Conservation (phyloP, 2,113 vertebrate genomes). For the Otocyon megalotis region DNA sequence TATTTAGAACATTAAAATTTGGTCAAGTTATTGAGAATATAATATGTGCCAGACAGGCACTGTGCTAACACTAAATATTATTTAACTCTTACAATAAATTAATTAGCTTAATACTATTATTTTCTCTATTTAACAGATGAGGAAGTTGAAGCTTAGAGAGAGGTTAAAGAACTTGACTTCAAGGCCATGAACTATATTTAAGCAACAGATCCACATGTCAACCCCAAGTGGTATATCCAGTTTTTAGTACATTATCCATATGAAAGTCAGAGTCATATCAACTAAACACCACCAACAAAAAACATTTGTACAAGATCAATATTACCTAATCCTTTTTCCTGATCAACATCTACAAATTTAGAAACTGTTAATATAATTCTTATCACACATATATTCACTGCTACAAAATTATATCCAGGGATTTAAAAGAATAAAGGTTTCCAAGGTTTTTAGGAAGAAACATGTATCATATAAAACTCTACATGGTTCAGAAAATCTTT, state of each 20-base stretch:
- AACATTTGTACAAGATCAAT: background rate
- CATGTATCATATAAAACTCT: conserved; percentile 17
- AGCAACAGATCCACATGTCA: background rate
- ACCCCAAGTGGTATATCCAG: background rate
- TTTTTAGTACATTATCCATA: background rate
- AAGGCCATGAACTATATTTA: conserved; percentile 7
- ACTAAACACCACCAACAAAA: background rate
- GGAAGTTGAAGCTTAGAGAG: background rate
- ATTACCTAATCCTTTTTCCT: background rate
- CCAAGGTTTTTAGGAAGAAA: background rate
- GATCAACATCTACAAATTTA: conserved; percentile 34
- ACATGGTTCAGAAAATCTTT: background rate
- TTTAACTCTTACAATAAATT: background rate
- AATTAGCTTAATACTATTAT: background rate
- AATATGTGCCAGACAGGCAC: background rate
- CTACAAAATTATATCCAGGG: conserved; percentile 21
- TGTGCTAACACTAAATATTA: background rate
- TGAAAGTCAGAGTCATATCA: background rate
- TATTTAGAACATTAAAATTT: conserved; percentile 81
- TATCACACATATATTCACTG: conserved; percentile 21
- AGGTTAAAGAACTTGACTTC: conserved; percentile 26
- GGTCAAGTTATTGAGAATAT: background rate
- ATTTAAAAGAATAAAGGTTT: background rate
- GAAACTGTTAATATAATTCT: conserved; percentile 19
- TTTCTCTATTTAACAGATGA: conserved; percentile 31